Evolutionary conservation across 2,888 invertebrate species (phyloP), one percentile per base, ranked within the genome.

Genomic region (Thumatha senex): DNA sequence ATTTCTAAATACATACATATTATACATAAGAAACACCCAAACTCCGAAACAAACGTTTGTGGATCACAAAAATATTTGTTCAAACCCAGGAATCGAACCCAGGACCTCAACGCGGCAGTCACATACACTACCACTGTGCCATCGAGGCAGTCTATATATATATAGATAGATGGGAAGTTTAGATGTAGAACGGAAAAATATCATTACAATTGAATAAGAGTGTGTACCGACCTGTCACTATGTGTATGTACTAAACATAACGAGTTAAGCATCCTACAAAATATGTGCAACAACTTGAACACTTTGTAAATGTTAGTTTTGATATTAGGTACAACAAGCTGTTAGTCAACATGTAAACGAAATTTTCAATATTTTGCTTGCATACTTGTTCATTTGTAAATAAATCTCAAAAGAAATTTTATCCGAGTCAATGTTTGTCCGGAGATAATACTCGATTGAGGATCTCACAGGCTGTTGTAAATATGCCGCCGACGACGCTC

Each of bases 371-470:
- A 41, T n/a, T 15, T 42, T 13, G 30, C 10, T 40, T 30, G 18
- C 42, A 38, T 49, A 48, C 46, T 51, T 51, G 8, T 4, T 48
- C n/a, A 52, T 9, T 70, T 29, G 62, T 70, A 54, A 61, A 63
- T 67, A 51, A 76, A 80, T 77, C 51, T 61, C 71, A 67, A 63
- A 61, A 67, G 61, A 60, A 64, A 70, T 73, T 72, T 63, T 70
- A 76, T 79, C 74, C 72, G 65, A 76, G 75, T 76, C 73, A 80
- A 80, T 80, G 72, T 83, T 82, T 79, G 74, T 70, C 71, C 61
- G 70, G 56, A 75, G 74, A 80, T 81, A 82, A 81, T 75, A 78
- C 70, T 73, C 65, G 69, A 75, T 76, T 74, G 76, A 73, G 76
- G 78, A 78, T 78, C 75, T 78, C 71, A 74, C 76, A 72, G 76